These are phyloP conservation scores for Scolopax mira DNA, from an alignment of 2,113 vertebrate species.

Conservation along the genomic window DNA sequence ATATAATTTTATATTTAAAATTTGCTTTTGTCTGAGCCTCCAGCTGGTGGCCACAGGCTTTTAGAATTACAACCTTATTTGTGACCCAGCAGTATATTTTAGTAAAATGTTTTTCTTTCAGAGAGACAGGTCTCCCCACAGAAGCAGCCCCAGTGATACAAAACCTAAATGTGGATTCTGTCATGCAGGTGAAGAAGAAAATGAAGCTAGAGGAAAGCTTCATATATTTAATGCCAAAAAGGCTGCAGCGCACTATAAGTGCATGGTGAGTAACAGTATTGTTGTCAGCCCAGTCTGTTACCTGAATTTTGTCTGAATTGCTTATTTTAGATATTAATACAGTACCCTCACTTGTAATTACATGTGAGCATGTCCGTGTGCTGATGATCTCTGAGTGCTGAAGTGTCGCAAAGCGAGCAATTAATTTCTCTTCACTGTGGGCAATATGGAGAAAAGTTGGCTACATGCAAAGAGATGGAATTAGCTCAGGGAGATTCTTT, in stretches of 20 bases:
- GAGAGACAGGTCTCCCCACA: constrained; percentile 95
- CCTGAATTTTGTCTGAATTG: neutral
- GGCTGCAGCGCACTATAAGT: constrained; percentile 98
- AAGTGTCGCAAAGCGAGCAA: constrained; percentile 24
- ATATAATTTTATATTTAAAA: neutral
- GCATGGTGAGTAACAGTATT: constrained; percentile 86
- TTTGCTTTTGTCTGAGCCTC: constrained; percentile 46
- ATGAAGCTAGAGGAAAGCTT: constrained; percentile 92
- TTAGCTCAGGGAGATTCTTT: constrained; percentile 33
- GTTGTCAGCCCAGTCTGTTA: neutral
- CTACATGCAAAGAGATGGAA: constrained; percentile 16
- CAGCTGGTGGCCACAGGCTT: constrained; percentile 61
- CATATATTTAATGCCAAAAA: constrained; percentile 97
- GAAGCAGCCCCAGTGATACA: constrained; percentile 89
- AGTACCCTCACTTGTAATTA: constrained; percentile 23
- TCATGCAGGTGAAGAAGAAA: constrained; percentile 97
- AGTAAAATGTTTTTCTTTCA: constrained; percentile 73
- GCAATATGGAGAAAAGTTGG: constrained; percentile 33
- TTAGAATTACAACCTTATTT: constrained; percentile 34
- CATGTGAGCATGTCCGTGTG: neutral
- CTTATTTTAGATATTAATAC: neutral
- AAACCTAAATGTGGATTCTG: constrained; percentile 98
- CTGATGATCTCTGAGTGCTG: constrained; percentile 6
- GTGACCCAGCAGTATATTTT: constrained; percentile 66
- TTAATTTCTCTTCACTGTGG: constrained; percentile 49